Evolutionary conservation across 2,888 invertebrate species (phyloP).

Genomic region (Hypomecis atomaria): DNA sequence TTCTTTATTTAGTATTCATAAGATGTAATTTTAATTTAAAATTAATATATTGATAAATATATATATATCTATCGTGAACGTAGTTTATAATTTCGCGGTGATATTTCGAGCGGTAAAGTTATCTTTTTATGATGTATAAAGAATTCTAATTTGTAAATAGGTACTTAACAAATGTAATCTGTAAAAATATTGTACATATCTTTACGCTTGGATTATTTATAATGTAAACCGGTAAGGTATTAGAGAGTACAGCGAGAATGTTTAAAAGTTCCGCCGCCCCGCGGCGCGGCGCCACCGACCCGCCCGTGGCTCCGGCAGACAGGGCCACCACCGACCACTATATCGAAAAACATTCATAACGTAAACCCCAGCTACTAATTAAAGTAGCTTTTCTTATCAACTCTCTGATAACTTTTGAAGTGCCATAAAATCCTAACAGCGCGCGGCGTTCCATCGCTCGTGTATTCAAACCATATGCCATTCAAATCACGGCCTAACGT

Average conservation of each 20-base stretch:
- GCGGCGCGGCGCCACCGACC: background rate
- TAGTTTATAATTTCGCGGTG: constrained; percentile 84
- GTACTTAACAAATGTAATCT: constrained; percentile 82
- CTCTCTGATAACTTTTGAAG: too few species aligned
- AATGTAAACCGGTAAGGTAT: constrained; percentile 71
- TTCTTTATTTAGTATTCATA: constrained; percentile 80
- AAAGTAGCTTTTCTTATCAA: too few species aligned
- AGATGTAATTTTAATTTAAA: constrained; percentile 77
- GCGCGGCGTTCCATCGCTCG: too few species aligned
- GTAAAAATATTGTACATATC: constrained; percentile 85
- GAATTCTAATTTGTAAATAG: constrained; percentile 85
- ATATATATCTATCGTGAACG: constrained; percentile 78
- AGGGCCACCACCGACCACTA: constrained; percentile 3
- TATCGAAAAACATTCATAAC: background rate
- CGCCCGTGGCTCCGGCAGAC: background rate
- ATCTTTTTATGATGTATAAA: constrained; percentile 84
- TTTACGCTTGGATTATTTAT: constrained; percentile 84
- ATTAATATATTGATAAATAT: constrained; percentile 56
- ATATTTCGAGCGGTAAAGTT: constrained; percentile 81
- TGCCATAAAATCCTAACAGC: too few species aligned
- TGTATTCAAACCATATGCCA: too few species aligned
- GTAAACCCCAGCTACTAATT: constrained; percentile 15
- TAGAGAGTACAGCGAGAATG: constrained; percentile 63
- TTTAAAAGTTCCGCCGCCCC: constrained; percentile 25
- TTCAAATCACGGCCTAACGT: too few species aligned